A percentile compares a stretch with the other conserved stretches of the same genome.
phyloP scores from a whole-genome alignment of 2,888 invertebrate species.

The Tetrapedia diversipes region DNA sequence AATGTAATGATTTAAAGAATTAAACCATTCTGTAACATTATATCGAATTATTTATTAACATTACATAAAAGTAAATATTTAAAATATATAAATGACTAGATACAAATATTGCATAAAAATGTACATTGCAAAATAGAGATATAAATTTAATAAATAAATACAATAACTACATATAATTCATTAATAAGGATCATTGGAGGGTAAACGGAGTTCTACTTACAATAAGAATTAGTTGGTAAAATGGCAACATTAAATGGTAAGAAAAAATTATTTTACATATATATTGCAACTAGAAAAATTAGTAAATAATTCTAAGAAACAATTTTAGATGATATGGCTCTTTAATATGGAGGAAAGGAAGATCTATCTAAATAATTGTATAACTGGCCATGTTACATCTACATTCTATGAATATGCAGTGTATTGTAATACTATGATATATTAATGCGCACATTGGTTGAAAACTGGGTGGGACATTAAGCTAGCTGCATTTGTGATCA shows the following conservation, averaged over 20 bases:
- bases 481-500: conserved; percentile 48
- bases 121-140: conserved; percentile 82
- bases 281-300: conserved; percentile 46
- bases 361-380: conserved; percentile 58
- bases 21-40: conserved; percentile 50
- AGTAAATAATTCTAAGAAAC: conserved; percentile 50
- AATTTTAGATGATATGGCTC: conserved; percentile 61
- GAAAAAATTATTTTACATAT: conserved; percentile 53
- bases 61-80: conserved; percentile 82
- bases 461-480: conserved; percentile 55
- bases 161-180: conserved; percentile 71
- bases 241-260: conserved; percentile 68
- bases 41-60: conserved; percentile 80
- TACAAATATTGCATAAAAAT: conserved; percentile 82
- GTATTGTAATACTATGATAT: conserved; percentile 61
- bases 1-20: conserved; percentile 32
- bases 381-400: conserved; percentile 65
- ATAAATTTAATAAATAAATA: conserved; percentile 81
- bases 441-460: conserved; percentile 60
- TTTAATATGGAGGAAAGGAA: conserved; percentile 58
- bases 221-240: conserved; percentile 61
- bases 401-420: conserved; percentile 56
- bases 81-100: conserved; percentile 83
- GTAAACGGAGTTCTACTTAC: conserved; percentile 57
- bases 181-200: conserved; percentile 56